A percentile compares a stretch with the other conserved stretches of the same genome.
phyloP scores from a whole-genome alignment of 1,140 invertebrate genomes.

The Aphis craccivora region DNA sequence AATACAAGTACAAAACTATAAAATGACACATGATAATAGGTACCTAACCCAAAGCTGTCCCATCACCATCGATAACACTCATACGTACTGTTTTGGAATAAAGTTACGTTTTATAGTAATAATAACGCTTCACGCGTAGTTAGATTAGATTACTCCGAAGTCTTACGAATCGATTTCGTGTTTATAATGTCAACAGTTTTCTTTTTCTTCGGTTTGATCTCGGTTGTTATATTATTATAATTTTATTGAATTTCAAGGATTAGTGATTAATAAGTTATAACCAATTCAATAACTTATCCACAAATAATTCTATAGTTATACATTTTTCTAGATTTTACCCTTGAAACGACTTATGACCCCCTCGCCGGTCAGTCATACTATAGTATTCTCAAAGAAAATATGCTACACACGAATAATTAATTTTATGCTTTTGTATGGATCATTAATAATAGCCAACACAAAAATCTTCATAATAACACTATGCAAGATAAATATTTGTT shows the following conservation, averaged over 20 bases:
- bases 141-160: neutral
- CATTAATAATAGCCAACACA: neutral
- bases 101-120: neutral
- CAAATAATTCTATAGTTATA: neutral
- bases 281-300: neutral
- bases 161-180: slow-evolving; percentile 12
- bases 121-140: neutral
- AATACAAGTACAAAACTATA: neutral
- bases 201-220: slow-evolving; percentile 11
- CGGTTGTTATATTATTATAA: neutral
- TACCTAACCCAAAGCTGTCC: too few relatives aligned
- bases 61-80: neutral
- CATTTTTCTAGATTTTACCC: neutral
- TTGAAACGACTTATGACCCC: neutral
- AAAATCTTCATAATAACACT: neutral
- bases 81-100: too few relatives aligned
- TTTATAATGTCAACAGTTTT: neutral
- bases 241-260: neutral
- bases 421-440: neutral
- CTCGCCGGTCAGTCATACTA: neutral
- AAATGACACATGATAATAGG: neutral
- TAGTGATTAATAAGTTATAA: neutral
- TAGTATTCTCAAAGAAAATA: neutral
- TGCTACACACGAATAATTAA: neutral
- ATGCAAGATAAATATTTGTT: too few relatives aligned